phyloP scores from a whole-genome alignment of 2,888 invertebrate species.

The Ormyrus pomaceus region DNA sequence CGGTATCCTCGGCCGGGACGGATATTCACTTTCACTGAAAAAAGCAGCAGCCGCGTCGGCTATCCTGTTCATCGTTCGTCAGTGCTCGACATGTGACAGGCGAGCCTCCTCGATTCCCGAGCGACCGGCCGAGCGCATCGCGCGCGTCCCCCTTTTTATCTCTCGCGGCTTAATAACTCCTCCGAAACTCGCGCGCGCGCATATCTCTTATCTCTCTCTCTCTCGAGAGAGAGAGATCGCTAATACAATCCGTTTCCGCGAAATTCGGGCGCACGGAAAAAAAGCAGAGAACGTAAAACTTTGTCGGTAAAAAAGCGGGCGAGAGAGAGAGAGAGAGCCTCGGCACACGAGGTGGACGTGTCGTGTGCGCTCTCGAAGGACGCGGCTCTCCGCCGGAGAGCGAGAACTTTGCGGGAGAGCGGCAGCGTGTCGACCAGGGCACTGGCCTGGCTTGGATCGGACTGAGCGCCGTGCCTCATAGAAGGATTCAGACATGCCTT shows the following conservation, averaged over 20 bases:
- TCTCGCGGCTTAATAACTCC: no score
- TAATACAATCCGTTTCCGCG: no score
- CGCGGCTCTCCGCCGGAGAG: not conserved
- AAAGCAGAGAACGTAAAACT: no score
- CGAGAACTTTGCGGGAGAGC: not conserved
- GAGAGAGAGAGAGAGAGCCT: not conserved
- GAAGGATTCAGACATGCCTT: conserved; percentile 65
- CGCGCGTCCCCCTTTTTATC: no score
- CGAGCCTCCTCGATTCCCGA: not conserved
- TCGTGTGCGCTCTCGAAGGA: conserved; percentile 8
- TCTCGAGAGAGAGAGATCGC: no score
- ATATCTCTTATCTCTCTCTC: no score
- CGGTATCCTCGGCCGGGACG: not conserved
- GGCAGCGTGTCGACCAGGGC: conserved; percentile 61
- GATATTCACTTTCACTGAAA: conserved; percentile 52
- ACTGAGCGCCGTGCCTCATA: conserved; percentile 65
- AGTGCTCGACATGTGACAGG: not conserved
- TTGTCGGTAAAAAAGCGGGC: not conserved
- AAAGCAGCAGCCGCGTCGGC: conserved; percentile 10
- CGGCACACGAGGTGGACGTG: not conserved
- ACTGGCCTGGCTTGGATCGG: conserved; percentile 65
- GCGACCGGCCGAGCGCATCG: no score
- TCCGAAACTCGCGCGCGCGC: no score
- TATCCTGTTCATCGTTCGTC: conserved; percentile 3
- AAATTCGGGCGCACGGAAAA: no score